These are phyloP conservation scores for Phodopus roborovskii DNA, from an alignment of 2,113 vertebrate species.

Conservation along the genomic window DNA sequence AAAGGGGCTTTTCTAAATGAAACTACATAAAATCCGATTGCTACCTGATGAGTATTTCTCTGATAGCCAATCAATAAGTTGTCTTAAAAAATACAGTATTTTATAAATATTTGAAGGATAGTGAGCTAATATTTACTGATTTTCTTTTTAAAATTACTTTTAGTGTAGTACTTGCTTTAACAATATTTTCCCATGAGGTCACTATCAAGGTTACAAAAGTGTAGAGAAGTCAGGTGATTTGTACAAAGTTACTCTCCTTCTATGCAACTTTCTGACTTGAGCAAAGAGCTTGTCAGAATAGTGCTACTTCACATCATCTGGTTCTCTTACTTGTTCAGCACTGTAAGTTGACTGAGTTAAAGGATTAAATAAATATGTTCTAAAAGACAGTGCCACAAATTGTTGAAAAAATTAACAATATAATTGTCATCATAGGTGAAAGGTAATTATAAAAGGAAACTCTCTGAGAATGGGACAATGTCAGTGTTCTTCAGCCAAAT, in stretches of 20 bases:
- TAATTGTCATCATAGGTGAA: not conserved
- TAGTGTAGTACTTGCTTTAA: not conserved
- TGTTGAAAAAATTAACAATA: not conserved
- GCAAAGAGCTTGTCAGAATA: not conserved
- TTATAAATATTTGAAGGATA: conserved; percentile 46
- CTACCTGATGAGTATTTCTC: not conserved
- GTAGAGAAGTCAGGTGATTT: not conserved
- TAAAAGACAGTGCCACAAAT: not conserved
- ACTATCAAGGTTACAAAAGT: not conserved
- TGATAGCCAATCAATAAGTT: conserved; percentile 34
- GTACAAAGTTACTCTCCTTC: not conserved
- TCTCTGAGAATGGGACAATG: not conserved
- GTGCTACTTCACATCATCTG: not conserved
- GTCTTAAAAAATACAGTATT: not conserved
- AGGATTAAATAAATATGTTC: conserved; percentile 32
- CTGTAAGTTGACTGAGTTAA: not conserved
- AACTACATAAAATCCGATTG: conserved; percentile 24
- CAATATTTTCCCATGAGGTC: not conserved
- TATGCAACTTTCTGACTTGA: not conserved
- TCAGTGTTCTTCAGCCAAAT: not conserved
- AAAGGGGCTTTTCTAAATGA: conserved; percentile 38
- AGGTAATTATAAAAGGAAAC: conserved; percentile 9
- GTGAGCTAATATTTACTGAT: not conserved
- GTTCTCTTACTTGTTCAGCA: conserved; percentile 4
- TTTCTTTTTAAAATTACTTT: not conserved